Base-by-base conservation (phyloP, 2,113 vertebrate genomes). In the Oncorhynchus keta region DNA sequence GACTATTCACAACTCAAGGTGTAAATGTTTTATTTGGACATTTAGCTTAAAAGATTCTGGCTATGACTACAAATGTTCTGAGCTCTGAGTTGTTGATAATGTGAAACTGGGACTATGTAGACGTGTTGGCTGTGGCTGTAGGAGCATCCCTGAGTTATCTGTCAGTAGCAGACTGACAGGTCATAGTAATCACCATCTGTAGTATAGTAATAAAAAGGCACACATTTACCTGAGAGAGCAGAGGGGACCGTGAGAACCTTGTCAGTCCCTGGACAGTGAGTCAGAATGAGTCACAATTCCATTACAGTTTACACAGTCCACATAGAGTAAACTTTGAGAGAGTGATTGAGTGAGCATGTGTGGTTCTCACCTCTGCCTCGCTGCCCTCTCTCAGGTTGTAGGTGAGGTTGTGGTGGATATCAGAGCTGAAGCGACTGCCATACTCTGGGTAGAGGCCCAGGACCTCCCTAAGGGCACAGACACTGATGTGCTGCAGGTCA, bases 381-480 rank as follows among this genome's bases (percentile, higher is more conserved):
- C 94, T 94, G 86, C 95, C 95, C 87, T 96, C 96, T 77, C 94
- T 94, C 85, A 99, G 89, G 90, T 99, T 99, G 94, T 98, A 98
- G 79, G 97, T 99, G 84, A 99, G 94, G 90, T 95, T 97, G 81
- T 95, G 94, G 84, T 95, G 95, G 83, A 99, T 95, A 85, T 98
- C 95, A 0, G 91, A 93, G 26, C 87, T 94, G 90, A 99, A 98
- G 24, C 95, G 94, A 86, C 90, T 93, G 78, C 94, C 91, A 0
- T 98, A 98, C 84, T 99, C 97, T 0, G 97, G 97, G 78, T 99
- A 99, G 67, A 99, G 94, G 26, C 90, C 90, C 18, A 99, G 93
- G 80, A 99, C 97, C 66, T 99, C 96, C 0, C 93, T 90, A 81
- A 99, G 91, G n/a, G 96, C 97, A 55, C 85, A 89, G 74, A 97